These are phyloP conservation scores for Poecilia latipinna DNA, from an alignment of 2,113 vertebrate genomes.

Conservation along the genomic window DNA sequence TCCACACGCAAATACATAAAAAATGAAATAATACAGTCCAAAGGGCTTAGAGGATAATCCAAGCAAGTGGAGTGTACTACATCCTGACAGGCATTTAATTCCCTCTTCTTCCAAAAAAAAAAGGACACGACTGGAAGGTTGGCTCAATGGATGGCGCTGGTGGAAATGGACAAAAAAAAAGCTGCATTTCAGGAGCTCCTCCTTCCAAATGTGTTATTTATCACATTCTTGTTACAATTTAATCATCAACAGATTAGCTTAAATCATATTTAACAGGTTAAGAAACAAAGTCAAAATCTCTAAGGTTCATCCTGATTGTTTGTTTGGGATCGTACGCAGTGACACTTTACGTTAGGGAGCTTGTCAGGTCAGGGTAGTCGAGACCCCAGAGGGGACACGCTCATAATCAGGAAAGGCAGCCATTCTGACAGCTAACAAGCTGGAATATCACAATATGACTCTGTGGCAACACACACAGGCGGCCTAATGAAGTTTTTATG, in stretches of 20 bases:
- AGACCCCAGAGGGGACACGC: constrained; percentile 26
- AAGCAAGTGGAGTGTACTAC: constrained; percentile 67
- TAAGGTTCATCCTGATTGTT: not conserved
- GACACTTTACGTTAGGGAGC: constrained; percentile 39
- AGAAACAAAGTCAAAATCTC: not conserved
- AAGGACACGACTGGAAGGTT: constrained; percentile 59
- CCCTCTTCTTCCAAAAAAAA: constrained; percentile 67
- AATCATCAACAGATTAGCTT: not conserved
- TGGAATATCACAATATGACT: constrained; percentile 21
- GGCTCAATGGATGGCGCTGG: constrained; percentile 47
- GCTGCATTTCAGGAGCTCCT: constrained; percentile 29
- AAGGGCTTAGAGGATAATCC: constrained; percentile 81
- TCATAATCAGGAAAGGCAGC: constrained; percentile 46
- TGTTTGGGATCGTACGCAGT: constrained; percentile 32
- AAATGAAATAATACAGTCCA: constrained; percentile 76
- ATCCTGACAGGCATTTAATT: constrained; percentile 76
- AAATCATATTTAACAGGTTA: not conserved
- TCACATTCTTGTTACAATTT: not conserved
- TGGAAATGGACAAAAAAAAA: not conserved
- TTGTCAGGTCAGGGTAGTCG: constrained; percentile 44
- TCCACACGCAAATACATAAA: constrained; percentile 44
- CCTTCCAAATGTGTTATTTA: not conserved
- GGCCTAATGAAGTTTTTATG: constrained; percentile 48
- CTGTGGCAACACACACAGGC: constrained; percentile 4
- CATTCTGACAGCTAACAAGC: constrained; percentile 32